phyloP scores from a whole-genome alignment of 2,888 invertebrate species.

The Siphlonurus alternatus region DNA sequence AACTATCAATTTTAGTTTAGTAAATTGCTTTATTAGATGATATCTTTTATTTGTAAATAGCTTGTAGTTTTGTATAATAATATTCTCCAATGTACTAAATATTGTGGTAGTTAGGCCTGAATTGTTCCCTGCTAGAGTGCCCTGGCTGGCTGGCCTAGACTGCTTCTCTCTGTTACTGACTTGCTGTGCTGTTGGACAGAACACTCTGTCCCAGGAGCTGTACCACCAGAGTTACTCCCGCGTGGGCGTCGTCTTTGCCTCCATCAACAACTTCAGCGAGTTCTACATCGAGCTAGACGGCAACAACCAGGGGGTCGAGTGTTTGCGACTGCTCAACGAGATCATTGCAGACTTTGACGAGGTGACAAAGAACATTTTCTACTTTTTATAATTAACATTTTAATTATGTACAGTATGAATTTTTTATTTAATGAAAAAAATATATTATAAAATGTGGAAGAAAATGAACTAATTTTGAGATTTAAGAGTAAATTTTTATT shows the following conservation, averaged over 20 bases:
- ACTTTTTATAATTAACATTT: background rate
- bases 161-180: background rate
- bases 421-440: too few species aligned
- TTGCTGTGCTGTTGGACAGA: conserved; percentile 24
- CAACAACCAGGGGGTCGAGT: conserved; percentile 83
- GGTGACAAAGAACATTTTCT: conserved; percentile 28
- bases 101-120: background rate
- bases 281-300: conserved; percentile 86
- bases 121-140: background rate
- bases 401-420: too few species aligned
- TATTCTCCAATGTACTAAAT: background rate
- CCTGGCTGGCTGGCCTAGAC: background rate
- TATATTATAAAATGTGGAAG: too few species aligned
- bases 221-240: conserved; percentile 85
- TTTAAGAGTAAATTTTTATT: too few species aligned
- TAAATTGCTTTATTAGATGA: too few species aligned
- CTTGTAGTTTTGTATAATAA: too few species aligned
- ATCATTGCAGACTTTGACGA: conserved; percentile 91
- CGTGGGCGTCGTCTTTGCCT: conserved; percentile 82
- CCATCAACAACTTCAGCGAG: conserved; percentile 87
- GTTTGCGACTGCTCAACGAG: conserved; percentile 71
- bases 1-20: too few species aligned
- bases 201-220: conserved; percentile 56
- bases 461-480: conserved; percentile 15
- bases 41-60: too few species aligned